A percentile compares a stretch with the other conserved stretches of the same genome.
phyloP scores from a whole-genome alignment of 2,888 invertebrate species.

The Pediacus dermestoides region DNA sequence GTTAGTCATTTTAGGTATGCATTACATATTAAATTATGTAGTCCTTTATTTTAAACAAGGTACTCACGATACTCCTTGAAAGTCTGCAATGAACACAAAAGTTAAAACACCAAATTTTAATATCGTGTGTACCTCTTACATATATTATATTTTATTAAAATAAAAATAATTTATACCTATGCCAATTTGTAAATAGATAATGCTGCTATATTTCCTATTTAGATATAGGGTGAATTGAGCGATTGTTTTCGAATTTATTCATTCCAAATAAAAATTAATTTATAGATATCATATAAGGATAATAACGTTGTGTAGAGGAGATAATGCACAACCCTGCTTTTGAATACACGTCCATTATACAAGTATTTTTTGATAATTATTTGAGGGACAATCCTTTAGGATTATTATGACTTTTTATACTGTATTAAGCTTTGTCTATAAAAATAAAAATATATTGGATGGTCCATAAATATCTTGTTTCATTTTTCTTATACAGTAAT shows the following conservation, averaged over 20 bases:
- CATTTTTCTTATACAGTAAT: no score
- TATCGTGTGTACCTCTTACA: no score
- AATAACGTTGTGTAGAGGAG: constrained; percentile 18
- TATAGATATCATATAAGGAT: constrained; percentile 3
- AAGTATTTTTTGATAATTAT: constrained; percentile 33
- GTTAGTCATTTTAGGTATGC: no score
- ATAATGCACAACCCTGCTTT: constrained; percentile 35
- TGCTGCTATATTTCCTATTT: neutral
- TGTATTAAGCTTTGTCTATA: constrained; percentile 41
- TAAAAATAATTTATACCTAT: neutral
- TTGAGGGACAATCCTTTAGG: constrained; percentile 35
- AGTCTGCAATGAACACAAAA: no score
- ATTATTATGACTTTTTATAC: constrained; percentile 43
- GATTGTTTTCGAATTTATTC: constrained; percentile 6
- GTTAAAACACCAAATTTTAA: no score
- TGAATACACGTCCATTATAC: constrained; percentile 36
- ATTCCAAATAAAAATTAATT: constrained; percentile 9
- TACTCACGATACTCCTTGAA: no score
- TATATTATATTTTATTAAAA: no score
- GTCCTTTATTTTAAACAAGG: no score
- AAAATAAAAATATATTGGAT: no score
- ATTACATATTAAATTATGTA: no score
- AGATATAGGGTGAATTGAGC: constrained; percentile 1
- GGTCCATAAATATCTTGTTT: no score
- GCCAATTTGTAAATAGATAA: constrained; percentile 4